Evolutionary conservation across 30 jellyfish, hydroid and myxozoan genomes (phyloP).

Genomic region (Hydractinia echinata): DNA sequence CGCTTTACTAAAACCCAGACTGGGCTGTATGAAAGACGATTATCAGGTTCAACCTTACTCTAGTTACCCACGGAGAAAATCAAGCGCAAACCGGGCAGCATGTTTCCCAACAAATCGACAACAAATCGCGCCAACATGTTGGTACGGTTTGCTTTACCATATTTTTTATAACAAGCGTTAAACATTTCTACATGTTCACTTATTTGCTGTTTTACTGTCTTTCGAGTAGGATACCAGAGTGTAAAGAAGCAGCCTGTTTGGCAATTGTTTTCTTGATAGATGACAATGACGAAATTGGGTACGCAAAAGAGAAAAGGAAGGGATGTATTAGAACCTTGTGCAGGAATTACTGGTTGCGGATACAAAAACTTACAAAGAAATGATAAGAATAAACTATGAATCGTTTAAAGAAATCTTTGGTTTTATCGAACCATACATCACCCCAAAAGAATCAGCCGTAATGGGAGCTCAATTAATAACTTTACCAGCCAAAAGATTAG

Average conservation of each 20-base stretch:
- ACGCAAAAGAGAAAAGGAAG: slow-evolving; percentile 5
- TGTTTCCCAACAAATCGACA: too few relatives aligned
- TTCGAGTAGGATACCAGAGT: not conserved
- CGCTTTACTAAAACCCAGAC: too few relatives aligned
- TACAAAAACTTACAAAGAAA: not conserved
- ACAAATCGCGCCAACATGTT: not conserved
- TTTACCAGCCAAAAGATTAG: too few relatives aligned
- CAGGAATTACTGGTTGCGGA: not conserved
- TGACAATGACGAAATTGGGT: not conserved
- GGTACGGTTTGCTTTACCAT: not conserved
- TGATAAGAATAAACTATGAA: slow-evolving; percentile 11
- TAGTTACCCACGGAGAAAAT: too few relatives aligned
- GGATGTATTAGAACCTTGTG: not conserved
- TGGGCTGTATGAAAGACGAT: too few relatives aligned
- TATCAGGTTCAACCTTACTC: too few relatives aligned
- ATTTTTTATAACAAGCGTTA: not conserved
- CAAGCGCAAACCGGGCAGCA: too few relatives aligned
- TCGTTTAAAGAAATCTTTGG: not conserved
- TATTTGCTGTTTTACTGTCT: not conserved
- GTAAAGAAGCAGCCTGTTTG: slow-evolving; percentile 18
- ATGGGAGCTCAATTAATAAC: too few relatives aligned
- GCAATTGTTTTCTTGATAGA: not conserved
- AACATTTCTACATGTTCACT: not conserved
- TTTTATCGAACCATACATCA: too few relatives aligned
- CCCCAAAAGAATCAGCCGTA: too few relatives aligned